Conservation (phyloP, 2,888 invertebrate genomes). For the Patella ulyssiponensis region DNA sequence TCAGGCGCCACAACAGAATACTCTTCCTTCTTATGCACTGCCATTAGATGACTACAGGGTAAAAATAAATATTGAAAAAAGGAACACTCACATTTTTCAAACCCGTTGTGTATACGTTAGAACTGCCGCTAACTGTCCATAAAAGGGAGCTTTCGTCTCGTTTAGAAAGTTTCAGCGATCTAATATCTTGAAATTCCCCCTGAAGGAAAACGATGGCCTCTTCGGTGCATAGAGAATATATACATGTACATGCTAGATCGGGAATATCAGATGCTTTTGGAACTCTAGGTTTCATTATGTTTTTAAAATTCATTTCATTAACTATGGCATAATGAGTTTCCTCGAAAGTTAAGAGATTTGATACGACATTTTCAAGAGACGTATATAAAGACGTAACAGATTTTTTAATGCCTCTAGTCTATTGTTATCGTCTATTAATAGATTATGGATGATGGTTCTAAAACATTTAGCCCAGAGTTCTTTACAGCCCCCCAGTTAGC, state of each 20-base stretch:
- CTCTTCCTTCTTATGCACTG: too few relatives aligned
- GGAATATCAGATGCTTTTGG: neutral
- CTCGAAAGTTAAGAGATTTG: neutral
- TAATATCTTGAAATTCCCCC: too few relatives aligned
- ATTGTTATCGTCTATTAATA: neutral
- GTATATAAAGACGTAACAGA: neutral
- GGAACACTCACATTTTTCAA: too few relatives aligned
- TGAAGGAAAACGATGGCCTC: too few relatives aligned
- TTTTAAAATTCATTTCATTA: neutral
- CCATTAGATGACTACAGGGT: too few relatives aligned
- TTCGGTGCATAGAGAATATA: too few relatives aligned
- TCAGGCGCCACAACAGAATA: too few relatives aligned
- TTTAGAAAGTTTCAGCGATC: too few relatives aligned
- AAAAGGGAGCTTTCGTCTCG: too few relatives aligned
- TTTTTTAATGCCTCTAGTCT: neutral
- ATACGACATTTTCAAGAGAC: neutral
- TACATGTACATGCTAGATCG: neutral
- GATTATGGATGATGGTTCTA: neutral
- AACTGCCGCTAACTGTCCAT: too few relatives aligned
- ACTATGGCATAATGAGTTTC: neutral
- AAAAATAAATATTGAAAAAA: too few relatives aligned
- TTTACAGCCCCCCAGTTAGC: slow-evolving; percentile 1
- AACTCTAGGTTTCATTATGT: slow-evolving; percentile 1
- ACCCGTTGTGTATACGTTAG: too few relatives aligned
- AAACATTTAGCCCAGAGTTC: neutral